Percentiles rank a stretch among this genome's conserved stretches.
Evolutionary conservation across 2,113 vertebrate species (phyloP).

Genomic region (Dasypus novemcinctus): DNA sequence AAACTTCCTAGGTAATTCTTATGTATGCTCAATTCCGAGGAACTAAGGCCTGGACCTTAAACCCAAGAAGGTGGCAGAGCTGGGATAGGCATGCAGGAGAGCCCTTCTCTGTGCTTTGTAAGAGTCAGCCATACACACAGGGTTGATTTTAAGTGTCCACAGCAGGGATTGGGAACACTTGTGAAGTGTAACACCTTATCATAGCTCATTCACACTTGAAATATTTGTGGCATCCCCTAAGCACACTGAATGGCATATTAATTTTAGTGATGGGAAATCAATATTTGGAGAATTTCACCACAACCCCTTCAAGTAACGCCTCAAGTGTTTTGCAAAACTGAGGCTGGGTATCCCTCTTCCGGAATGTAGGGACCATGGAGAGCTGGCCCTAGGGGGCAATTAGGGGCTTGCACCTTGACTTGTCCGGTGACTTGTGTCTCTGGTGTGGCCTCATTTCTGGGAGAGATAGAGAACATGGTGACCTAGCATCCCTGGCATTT

Average conservation of each 20-base stretch:
- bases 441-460: conserved; percentile 1
- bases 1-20: neutral
- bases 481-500: conserved; percentile 38
- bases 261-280: neutral
- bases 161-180: neutral
- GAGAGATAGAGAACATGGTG: neutral
- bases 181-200: neutral
- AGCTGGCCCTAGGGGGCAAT: neutral
- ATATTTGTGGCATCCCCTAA: neutral
- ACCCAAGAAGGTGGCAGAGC: neutral
- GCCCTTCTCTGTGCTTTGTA: neutral
- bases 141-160: neutral
- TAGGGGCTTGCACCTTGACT: neutral
- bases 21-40: neutral
- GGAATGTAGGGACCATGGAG: neutral
- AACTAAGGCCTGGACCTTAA: neutral
- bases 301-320: neutral
- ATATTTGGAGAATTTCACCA: conserved; percentile 1
- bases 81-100: neutral
- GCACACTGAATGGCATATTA: neutral
- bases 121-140: neutral
- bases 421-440: neutral
- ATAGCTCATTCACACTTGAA: neutral
- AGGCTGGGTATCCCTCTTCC: neutral
- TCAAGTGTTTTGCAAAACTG: neutral